These are phyloP conservation scores for Dipodomys spectabilis DNA, from an alignment of 2,113 vertebrate species.

Conservation along the genomic window DNA sequence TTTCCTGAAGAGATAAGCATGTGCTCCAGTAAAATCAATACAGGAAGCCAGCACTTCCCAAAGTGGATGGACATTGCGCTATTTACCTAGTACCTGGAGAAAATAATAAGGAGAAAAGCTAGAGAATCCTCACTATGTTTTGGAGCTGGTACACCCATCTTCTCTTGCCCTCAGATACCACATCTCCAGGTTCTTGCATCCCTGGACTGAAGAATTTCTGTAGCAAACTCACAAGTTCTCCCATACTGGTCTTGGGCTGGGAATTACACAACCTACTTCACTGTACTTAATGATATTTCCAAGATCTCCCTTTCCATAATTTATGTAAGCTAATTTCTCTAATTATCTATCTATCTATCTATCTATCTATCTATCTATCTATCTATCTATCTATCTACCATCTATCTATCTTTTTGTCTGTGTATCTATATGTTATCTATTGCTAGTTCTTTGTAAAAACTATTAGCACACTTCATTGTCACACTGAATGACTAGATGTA, in stretches of 20 bases:
- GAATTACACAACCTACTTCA: neutral
- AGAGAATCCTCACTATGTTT: neutral
- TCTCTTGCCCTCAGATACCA: neutral
- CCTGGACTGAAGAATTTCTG: neutral
- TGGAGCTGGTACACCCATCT: neutral
- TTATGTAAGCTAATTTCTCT: neutral
- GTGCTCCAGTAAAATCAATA: neutral
- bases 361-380: neutral
- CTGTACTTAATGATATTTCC: neutral
- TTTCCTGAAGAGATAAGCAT: neutral
- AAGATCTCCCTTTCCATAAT: neutral
- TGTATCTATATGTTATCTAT: neutral
- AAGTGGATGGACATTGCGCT: fast-evolving
- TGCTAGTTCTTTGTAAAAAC: neutral
- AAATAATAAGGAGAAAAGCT: neutral
- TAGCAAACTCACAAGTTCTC: neutral
- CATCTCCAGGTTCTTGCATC: neutral
- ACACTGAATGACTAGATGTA: neutral
- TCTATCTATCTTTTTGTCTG: neutral
- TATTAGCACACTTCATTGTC: neutral
- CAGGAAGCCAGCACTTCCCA: neutral
- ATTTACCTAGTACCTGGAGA: neutral
- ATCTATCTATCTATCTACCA: neutral
- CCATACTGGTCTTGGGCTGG: neutral
- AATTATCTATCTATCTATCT: neutral